Evolutionary conservation across 2,113 vertebrate genomes (phyloP).

Genomic region (Ceyx cyanopectus): DNA sequence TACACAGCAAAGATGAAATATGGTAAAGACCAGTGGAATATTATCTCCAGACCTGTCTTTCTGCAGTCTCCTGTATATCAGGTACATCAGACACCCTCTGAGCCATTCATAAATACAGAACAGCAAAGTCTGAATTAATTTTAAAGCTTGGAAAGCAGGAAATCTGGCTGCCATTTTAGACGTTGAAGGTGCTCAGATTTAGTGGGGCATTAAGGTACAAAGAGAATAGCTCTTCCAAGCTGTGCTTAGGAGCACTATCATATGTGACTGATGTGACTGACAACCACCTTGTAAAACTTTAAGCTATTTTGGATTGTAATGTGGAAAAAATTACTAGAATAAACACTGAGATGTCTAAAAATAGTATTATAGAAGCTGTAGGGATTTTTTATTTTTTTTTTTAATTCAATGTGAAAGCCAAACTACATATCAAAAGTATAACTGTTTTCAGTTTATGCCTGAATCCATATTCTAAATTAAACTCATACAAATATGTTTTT

Average conservation of each 20-base stretch:
- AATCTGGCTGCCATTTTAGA: not conserved
- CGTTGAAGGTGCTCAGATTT: not conserved
- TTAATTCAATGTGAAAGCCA: slow-evolving; percentile 1
- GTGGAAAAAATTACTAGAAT: slow-evolving; percentile 48
- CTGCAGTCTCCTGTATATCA: not conserved
- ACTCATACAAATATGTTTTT: slow-evolving; percentile 39
- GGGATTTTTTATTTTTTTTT: not conserved
- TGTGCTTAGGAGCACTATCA: not conserved
- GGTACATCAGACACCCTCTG: not conserved
- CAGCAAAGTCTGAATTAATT: not conserved
- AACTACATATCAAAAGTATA: slow-evolving; percentile 21
- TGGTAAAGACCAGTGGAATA: not conserved
- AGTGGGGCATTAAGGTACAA: not conserved
- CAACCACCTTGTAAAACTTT: slow-evolving; percentile 51
- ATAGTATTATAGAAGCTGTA: not conserved
- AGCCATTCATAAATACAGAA: not conserved
- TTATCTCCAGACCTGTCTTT: not conserved
- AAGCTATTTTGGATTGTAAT: slow-evolving; percentile 22
- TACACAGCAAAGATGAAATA: not conserved
- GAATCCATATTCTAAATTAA: slow-evolving; percentile 37
- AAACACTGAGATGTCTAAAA: slow-evolving; percentile 45
- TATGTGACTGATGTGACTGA: slow-evolving; percentile 28
- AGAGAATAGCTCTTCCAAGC: slow-evolving; percentile 29
- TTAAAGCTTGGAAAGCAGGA: not conserved
- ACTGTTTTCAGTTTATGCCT: slow-evolving; percentile 30